phyloP scores from a whole-genome alignment of 2,113 vertebrate species.

The Atrichornis clamosus region DNA sequence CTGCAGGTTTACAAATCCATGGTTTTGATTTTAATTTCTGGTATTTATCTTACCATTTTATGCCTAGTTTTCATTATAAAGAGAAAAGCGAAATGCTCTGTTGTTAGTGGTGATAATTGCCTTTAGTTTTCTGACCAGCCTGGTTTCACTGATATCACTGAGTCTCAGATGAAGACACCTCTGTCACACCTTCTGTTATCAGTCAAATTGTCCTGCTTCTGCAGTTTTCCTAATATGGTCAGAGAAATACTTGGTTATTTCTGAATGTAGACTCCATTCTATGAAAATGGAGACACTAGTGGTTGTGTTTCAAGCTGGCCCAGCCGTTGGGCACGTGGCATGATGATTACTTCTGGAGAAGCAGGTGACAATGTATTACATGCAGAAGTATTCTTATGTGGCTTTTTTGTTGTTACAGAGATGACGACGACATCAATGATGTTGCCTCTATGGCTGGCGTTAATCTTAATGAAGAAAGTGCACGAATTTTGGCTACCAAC shows the following conservation, averaged over 20 bases:
- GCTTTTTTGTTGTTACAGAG: conserved; percentile 61
- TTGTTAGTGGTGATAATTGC: neutral
- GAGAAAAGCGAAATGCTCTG: neutral
- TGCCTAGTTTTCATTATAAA: neutral
- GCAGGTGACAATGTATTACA: neutral
- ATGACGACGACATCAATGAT: conserved; percentile 88
- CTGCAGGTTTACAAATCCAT: neutral
- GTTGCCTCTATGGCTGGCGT: conserved; percentile 88
- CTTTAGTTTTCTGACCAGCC: neutral
- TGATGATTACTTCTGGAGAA: neutral
- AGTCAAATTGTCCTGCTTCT: neutral
- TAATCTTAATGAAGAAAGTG: conserved; percentile 86
- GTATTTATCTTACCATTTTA: neutral
- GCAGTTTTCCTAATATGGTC: neutral
- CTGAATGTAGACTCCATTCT: neutral
- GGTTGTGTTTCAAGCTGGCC: neutral
- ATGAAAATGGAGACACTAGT: neutral
- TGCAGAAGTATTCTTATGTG: neutral
- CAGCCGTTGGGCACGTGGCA: neutral
- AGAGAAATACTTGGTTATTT: neutral
- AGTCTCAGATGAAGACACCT: neutral
- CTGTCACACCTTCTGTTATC: neutral
- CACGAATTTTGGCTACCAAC: conserved; percentile 83
- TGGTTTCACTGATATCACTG: neutral
- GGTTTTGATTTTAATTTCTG: neutral